Evolutionary conservation across 35 echinoderm and acorn worm genomes (phyloP).

Genomic region (Ophiothrix spiculata): DNA sequence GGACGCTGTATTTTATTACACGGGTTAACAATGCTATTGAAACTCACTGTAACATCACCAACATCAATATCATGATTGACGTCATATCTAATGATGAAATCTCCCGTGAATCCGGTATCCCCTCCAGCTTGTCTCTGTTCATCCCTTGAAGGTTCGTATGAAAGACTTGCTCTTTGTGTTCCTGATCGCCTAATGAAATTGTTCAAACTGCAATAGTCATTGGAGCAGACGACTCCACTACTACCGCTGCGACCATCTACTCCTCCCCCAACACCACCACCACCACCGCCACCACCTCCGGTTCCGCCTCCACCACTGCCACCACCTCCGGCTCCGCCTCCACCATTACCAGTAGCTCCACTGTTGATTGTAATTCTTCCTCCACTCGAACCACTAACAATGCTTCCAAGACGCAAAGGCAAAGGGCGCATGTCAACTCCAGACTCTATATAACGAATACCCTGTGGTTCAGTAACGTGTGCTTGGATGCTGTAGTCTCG

Average conservation of each 20-base stretch:
- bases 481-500: conserved; percentile 61
- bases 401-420: conserved; percentile 6
- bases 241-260: neutral
- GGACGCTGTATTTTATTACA: too few relatives aligned
- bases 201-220: conserved; percentile 1
- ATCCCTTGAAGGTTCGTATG: conserved; percentile 46
- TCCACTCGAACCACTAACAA: conserved; percentile 19
- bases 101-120: conserved; percentile 60
- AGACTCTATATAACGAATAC: conserved; percentile 55
- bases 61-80: conserved; percentile 62
- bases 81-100: conserved; percentile 84
- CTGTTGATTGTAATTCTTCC: conserved; percentile 21
- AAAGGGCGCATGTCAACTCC: conserved; percentile 59
- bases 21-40: too few relatives aligned
- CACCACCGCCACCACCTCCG: neutral
- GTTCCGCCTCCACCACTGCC: neutral
- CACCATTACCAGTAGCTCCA: neutral
- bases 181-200: conserved; percentile 13
- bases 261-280: neutral
- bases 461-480: conserved; percentile 76
- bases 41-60: conserved; percentile 69
- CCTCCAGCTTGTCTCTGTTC: conserved; percentile 45
- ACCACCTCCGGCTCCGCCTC: neutral
- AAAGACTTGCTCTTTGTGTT: conserved; percentile 20
- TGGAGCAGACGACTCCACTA: conserved; percentile 21